Evolutionary conservation across 2,888 invertebrate genomes (phyloP).

Genomic region (Pristionchus japonicus): DNA sequence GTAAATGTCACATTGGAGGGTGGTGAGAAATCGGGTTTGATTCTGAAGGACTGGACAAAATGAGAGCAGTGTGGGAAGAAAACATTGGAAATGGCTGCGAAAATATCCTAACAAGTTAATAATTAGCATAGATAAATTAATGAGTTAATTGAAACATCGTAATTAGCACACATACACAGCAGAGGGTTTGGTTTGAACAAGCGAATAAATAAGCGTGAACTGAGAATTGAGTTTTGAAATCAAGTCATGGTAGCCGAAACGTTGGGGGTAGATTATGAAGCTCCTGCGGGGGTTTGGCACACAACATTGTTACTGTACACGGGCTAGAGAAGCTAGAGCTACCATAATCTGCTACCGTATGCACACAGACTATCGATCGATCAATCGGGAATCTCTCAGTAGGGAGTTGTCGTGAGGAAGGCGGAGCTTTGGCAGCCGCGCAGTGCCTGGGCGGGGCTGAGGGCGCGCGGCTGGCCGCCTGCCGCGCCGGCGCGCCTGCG

Average conservation of each 20-base stretch:
- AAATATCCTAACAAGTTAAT: neutral
- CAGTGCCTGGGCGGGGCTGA: conserved; percentile 9
- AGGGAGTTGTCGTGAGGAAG: conserved; percentile 28
- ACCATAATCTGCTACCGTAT: neutral
- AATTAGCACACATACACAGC: neutral
- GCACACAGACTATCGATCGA: neutral
- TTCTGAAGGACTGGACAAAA: neutral
- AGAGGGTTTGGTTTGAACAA: neutral
- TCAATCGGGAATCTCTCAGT: neutral
- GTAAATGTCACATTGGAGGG: conserved; percentile 11
- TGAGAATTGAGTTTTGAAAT: neutral
- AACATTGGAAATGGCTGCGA: neutral
- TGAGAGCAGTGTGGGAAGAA: neutral
- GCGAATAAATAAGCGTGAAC: neutral
- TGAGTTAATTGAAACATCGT: neutral
- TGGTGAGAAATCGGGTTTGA: neutral
- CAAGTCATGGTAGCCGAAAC: neutral
- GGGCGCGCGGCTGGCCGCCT: neutral
- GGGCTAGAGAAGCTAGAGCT: neutral
- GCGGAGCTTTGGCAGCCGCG: conserved; percentile 30
- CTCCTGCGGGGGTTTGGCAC: neutral
- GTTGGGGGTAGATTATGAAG: neutral
- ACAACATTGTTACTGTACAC: neutral
- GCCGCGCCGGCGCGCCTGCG: neutral
- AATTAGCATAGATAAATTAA: neutral